Evolutionary conservation across 92 coral and sea anemone species (phyloP).

Genomic region (Isaurus tuberculatus): DNA sequence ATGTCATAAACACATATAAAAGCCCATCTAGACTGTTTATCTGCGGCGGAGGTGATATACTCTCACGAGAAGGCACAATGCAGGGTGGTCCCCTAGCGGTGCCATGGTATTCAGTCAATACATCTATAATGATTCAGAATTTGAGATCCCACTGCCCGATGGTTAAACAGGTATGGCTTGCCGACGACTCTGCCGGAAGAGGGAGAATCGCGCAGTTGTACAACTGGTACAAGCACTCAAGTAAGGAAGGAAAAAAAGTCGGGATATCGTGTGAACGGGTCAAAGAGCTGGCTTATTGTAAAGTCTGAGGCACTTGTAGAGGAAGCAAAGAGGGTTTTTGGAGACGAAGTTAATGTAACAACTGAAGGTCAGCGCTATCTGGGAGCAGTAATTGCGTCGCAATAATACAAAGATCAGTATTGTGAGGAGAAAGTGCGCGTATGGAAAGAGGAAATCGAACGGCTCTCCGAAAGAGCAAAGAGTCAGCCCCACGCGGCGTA

Average conservation of each 20-base stretch:
- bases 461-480: conserved; percentile 16
- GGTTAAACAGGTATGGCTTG: too few relatives aligned
- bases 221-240: conserved; percentile 47
- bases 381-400: conserved; percentile 21
- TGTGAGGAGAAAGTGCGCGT: conserved; percentile 8
- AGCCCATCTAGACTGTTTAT: conserved; percentile 57
- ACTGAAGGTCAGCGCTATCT: conserved; percentile 1
- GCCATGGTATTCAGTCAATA: conserved; percentile 43
- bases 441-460: conserved; percentile 23
- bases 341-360: conserved; percentile 13
- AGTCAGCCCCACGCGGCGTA: conserved; percentile 7
- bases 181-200: conserved; percentile 22
- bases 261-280: conserved; percentile 63
- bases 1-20: conserved; percentile 49
- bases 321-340: conserved; percentile 29
- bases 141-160: neutral
- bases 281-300: conserved; percentile 61
- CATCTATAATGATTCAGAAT: neutral
- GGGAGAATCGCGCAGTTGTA: conserved; percentile 42
- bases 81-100: conserved; percentile 37
- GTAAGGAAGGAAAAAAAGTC: conserved; percentile 54
- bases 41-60: conserved; percentile 56
- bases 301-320: conserved; percentile 33
- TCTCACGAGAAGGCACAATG: conserved; percentile 53
- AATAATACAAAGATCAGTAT: neutral